These are phyloP conservation scores for Thunnus maccoyii DNA, from an alignment of 2,113 vertebrate species.

Conservation along the genomic window DNA sequence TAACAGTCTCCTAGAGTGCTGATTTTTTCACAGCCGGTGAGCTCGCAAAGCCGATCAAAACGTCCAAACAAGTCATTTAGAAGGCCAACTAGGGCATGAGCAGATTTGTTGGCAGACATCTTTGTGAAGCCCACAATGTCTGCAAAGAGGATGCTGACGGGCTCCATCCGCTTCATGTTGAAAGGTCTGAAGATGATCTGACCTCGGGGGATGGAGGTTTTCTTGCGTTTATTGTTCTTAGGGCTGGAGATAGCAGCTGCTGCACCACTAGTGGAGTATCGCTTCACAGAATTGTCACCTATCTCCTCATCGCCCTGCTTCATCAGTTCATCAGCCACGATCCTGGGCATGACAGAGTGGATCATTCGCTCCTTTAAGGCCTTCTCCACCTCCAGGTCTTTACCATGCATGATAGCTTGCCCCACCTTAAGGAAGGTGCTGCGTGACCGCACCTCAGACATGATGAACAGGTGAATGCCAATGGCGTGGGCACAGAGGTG, in stretches of 20 bases:
- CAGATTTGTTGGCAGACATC: slow-evolving; percentile 99
- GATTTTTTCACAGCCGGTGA: slow-evolving; percentile 97
- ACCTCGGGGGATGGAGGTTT: slow-evolving; percentile 94
- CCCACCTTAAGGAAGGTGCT: slow-evolving; percentile 99
- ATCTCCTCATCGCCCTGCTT: slow-evolving; percentile 97
- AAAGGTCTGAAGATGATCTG: slow-evolving; percentile 98
- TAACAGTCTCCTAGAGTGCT: slow-evolving; percentile 99
- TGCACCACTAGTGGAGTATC: slow-evolving; percentile 88
- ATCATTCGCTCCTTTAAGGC: slow-evolving; percentile 99
- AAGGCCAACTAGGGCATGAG: slow-evolving; percentile 95
- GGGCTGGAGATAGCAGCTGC: slow-evolving; percentile 87
- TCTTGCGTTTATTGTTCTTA: slow-evolving; percentile 94
- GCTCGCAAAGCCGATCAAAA: slow-evolving; percentile 95
- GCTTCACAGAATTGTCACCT: slow-evolving; percentile 88
- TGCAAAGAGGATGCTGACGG: slow-evolving; percentile 97
- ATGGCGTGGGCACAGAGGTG: slow-evolving; percentile 95
- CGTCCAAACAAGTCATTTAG: slow-evolving; percentile 97
- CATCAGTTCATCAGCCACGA: slow-evolving; percentile 97
- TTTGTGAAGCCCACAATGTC: slow-evolving; percentile 99
- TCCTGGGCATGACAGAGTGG: slow-evolving; percentile 98
- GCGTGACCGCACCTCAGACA: slow-evolving; percentile 96
- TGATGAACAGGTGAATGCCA: slow-evolving; percentile 95
- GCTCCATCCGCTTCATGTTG: slow-evolving; percentile 99
- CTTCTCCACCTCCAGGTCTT: slow-evolving; percentile 99
- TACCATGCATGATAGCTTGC: slow-evolving; percentile 98